Percentiles rank a stretch among this genome's conserved stretches.
These are phyloP conservation scores for Dinoponera quadriceps DNA, from an alignment of 1,140 invertebrate genomes.

Conservation along the genomic window DNA sequence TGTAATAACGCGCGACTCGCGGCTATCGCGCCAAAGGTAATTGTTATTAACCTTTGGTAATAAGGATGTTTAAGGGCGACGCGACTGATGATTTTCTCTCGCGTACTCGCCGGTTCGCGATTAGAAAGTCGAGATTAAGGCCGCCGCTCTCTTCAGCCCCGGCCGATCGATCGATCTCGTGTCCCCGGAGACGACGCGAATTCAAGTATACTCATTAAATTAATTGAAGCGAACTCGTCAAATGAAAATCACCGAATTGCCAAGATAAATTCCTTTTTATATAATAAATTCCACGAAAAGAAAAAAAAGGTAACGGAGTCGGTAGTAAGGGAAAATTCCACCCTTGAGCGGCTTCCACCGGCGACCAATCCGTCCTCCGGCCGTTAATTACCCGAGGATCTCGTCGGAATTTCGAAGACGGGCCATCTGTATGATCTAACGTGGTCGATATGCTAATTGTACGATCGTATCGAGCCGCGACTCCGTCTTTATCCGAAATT, in stretches of 20 bases:
- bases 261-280: no score
- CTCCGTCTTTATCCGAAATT: conserved; percentile 50
- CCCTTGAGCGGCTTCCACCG: no score
- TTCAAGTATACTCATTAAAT: no score
- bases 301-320: no score
- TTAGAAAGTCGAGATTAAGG: conserved; percentile 20
- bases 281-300: no score
- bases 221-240: no score
- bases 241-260: no score
- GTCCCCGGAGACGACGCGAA: no score
- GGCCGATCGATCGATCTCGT: no score
- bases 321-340: no score
- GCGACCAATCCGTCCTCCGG: neutral
- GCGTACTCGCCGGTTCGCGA: neutral
- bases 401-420: neutral
- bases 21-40: neutral
- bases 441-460: conserved; percentile 38
- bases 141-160: neutral
- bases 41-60: conserved; percentile 27
- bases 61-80: neutral
- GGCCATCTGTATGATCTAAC: neutral
- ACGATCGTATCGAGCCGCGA: conserved; percentile 6
- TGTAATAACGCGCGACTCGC: neutral
- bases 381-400: neutral
- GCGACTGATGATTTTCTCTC: neutral